Conservation (phyloP, 2,113 vertebrate species). For the Spheniscus mendiculus region DNA sequence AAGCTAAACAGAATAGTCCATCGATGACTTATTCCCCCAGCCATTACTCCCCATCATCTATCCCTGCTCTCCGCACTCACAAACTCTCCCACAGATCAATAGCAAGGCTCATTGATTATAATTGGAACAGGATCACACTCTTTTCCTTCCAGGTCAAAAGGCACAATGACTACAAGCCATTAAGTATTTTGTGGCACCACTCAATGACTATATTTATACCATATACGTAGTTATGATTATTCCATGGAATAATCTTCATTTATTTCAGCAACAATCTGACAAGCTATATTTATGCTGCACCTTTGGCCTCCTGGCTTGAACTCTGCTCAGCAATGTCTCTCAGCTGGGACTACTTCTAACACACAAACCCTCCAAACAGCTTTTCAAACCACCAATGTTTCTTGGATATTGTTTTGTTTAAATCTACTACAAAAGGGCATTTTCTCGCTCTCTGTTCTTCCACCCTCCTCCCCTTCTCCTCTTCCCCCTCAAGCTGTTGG, state of each 20-base stretch:
- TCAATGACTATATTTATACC: neutral
- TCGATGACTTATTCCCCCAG: neutral
- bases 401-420: slow-evolving; percentile 27
- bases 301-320: slow-evolving; percentile 63
- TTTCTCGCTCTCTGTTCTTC: neutral
- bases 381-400: slow-evolving; percentile 34
- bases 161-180: slow-evolving; percentile 12
- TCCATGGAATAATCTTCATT: slow-evolving; percentile 6
- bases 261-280: slow-evolving; percentile 50
- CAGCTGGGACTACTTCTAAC: slow-evolving; percentile 63
- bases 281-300: slow-evolving; percentile 59
- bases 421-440: slow-evolving; percentile 34
- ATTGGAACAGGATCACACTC: neutral
- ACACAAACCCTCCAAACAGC: neutral
- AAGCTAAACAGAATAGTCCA: slow-evolving; percentile 20
- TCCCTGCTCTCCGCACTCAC: neutral
- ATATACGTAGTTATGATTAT: neutral
- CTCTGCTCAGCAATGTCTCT: slow-evolving; percentile 50
- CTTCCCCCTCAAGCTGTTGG: neutral
- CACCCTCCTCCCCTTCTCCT: neutral
- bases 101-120: slow-evolving; percentile 25
- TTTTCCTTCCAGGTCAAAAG: slow-evolving; percentile 44
- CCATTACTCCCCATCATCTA: neutral
- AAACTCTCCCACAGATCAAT: slow-evolving; percentile 13
- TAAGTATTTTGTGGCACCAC: neutral